These are phyloP conservation scores for Gracilinanus agilis DNA, from an alignment of 2,113 vertebrate genomes.

Conservation along the genomic window DNA sequence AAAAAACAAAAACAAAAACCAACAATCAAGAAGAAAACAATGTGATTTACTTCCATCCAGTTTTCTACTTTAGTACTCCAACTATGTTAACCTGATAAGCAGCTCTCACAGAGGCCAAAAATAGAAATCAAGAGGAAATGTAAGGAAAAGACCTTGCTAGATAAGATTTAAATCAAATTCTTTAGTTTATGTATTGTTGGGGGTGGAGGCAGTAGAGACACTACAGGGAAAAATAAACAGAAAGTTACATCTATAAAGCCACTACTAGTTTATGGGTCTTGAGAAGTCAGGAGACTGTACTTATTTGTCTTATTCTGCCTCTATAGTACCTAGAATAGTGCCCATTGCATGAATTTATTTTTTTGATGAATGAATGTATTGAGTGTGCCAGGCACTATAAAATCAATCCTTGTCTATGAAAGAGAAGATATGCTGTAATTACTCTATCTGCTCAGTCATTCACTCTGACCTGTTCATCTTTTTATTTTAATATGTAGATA, in stretches of 20 bases:
- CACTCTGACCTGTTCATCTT: not conserved
- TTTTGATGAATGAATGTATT: not conserved
- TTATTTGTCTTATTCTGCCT: not conserved
- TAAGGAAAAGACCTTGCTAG: not conserved
- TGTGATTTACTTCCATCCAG: not conserved
- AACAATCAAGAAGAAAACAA: not conserved
- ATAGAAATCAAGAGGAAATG: not conserved
- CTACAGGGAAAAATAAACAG: not conserved
- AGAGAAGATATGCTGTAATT: not conserved
- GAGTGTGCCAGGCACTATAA: not conserved
- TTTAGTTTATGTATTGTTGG: not conserved
- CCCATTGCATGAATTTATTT: not conserved
- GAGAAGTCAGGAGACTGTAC: not conserved
- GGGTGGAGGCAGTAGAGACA: not conserved
- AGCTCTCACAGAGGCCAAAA: not conserved
- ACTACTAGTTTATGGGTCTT: not conserved
- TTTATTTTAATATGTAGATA: too few species aligned
- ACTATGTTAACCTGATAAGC: not conserved
- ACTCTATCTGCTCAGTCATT: not conserved
- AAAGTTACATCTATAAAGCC: not conserved
- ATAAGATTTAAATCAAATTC: not conserved
- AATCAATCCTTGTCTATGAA: not conserved
- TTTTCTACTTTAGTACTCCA: not conserved
- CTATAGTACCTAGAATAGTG: not conserved
- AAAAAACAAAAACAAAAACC: not conserved